Conservation (phyloP, 2,797 vertebrate genomes). For the Pangasius sanitwongsei region DNA sequence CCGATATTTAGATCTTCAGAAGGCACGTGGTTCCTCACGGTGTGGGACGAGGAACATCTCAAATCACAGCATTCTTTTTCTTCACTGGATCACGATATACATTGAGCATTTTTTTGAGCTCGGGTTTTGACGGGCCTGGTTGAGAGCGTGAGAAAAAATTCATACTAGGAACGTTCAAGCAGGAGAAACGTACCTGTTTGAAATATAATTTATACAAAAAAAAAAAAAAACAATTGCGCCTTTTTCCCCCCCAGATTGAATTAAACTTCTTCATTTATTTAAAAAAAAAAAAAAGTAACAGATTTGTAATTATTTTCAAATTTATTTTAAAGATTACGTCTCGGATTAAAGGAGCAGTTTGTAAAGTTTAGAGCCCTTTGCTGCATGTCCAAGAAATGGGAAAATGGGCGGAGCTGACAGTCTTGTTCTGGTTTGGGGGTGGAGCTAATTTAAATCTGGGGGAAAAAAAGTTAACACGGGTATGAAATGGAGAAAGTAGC, state of each 20-base stretch:
- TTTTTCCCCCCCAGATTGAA: too few relatives aligned
- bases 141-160: neutral
- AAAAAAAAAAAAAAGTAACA: neutral
- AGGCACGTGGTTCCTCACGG: slow-evolving; percentile 15
- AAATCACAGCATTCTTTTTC: neutral
- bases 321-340: neutral
- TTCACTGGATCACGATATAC: neutral
- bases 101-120: neutral
- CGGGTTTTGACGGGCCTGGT: neutral
- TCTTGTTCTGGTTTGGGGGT: neutral
- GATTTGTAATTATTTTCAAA: neutral
- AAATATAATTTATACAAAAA: neutral
- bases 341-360: neutral
- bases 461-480: too few relatives aligned
- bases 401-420: neutral
- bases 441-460: neutral
- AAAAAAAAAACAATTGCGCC: too few relatives aligned
- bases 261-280: neutral
- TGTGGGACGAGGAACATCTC: neutral
- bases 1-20: slow-evolving; percentile 3
- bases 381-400: neutral
- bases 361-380: neutral
- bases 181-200: neutral
- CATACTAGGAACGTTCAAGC: neutral
- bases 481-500: too few relatives aligned